Base-by-base conservation (phyloP, 1,140 invertebrate species). In the Reticulitermes speratus region DNA sequence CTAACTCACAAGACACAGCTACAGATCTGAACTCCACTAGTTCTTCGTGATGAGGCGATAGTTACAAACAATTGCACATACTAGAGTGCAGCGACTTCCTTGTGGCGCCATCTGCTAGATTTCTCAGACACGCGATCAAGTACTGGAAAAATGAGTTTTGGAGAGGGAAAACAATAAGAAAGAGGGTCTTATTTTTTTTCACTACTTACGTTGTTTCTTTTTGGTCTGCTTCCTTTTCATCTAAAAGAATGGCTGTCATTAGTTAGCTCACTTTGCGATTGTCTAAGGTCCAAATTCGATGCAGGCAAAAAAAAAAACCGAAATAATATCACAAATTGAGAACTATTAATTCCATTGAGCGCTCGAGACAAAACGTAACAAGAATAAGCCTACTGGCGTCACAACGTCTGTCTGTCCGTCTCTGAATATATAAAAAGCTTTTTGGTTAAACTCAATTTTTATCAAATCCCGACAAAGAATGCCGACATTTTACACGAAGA, bases 51-150 rank as follows among this genome's bases (percentile, higher is more conserved):
- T 75, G n/a, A 75, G n/a, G 65, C 65, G 19, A 14, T 55, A 19
- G 16, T 55, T 55, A 55, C 19, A 21, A 55, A 16, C 52, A 55
- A 5, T 55, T 55, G 52, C 52, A 75, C 65, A n/a, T 75, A 25
- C 1, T 25, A 16, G n/a, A 25, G 1, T 6, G 25, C 65, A 6
- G 8, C 65, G 65, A 75, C 25, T 75, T 75, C 25, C 65, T 75
- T 25, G 8, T 75, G 65, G 65, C 65, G 65, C 65, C 65, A 75
- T 75, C 65, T 75, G 65, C 65, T 75, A 75, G 19, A 75, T 30
- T 75, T 75, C 65, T 75, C 65, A 75, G 65, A 75, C 65, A 75
- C n/a, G n/a, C 65, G 65, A 75, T 75, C 65, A 16, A 75, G 25
- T 75, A 75, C 65, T 30, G 65, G 65, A 75, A 75, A n/a, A 6